Base-by-base conservation (phyloP, 2,888 invertebrate genomes). In the Opisthograptis luteolata region DNA sequence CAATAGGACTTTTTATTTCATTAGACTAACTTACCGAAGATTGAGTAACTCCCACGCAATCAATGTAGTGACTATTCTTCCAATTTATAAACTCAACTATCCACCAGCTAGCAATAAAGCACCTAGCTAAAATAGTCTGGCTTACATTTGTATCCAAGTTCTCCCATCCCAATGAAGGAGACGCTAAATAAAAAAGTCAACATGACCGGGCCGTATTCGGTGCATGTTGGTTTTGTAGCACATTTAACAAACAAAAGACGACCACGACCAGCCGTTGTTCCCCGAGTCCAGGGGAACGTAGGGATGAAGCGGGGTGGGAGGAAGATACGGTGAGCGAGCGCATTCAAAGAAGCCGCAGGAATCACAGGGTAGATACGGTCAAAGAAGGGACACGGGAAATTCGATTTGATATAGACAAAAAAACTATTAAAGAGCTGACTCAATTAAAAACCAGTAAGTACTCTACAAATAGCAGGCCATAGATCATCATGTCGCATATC, bases 291-390 rank as follows among this genome's bases (percentile, higher is more conserved):
- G 69, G 66, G 67, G 63, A 55, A 54, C 35, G 45, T 32, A 51
- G 52, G 44, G 58, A 60, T 36, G 40, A 35, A 36, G 58, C 42
- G 58, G 56, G 51, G n/a, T 56, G 59, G 58, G 55, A 62, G 55
- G 59, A 55, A 69, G 84, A 80, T 75, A 84, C 84, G 83, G 77
- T 80, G 73, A 74, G 68, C 78, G 72, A 62, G 62, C 77, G 73
- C 78, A 81, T 64, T 87, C 85, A 88, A 88, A 87, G 83, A 79
- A 74, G 82, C 86, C 87, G 84, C 84, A 70, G 72, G 73, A 79
- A 81, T 85, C 87, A 84, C 84, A 70, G 72, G 73, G 79, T 77
- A 76, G 75, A 68, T 79, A 81, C 68, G 73, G 76, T 76, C 68
- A 71, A 68, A 66, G 69, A 69, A 65, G 66, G 66, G 77, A 68